These are phyloP conservation scores for Peromyscus maniculatus DNA, from an alignment of 2,113 vertebrate species.

Conservation along the genomic window DNA sequence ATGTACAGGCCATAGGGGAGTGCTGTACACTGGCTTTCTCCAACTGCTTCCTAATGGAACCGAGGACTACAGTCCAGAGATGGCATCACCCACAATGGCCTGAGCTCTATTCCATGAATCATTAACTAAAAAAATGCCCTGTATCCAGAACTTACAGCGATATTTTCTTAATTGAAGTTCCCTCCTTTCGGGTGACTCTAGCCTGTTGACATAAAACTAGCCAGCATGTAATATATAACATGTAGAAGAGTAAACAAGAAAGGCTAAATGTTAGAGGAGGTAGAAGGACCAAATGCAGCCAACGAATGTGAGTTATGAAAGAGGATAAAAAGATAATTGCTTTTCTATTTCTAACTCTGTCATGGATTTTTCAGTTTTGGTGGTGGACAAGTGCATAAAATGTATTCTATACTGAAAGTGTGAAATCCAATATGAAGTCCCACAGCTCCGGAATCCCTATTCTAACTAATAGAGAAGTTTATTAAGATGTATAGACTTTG, in stretches of 20 bases:
- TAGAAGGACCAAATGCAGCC: not conserved
- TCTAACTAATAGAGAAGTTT: not conserved
- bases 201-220: not conserved
- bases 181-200: not conserved
- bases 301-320: too few relatives aligned
- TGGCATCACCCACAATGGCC: too few relatives aligned
- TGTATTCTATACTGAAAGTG: not conserved
- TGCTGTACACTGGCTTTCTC: not conserved
- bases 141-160: not conserved
- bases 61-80: not conserved
- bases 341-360: not conserved
- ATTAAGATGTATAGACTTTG: not conserved
- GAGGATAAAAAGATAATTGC: not conserved
- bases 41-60: not conserved
- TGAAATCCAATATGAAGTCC: not conserved
- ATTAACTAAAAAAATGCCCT: not conserved
- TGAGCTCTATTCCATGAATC: not conserved
- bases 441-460: not conserved
- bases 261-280: not conserved
- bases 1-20: not conserved
- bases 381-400: not conserved
- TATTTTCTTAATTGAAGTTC: not conserved
- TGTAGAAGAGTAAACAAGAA: not conserved
- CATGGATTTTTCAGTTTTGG: not conserved
- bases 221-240: not conserved